Evolutionary conservation across 1,140 invertebrate genomes (phyloP).

Genomic region (Onthophagus taurus): DNA sequence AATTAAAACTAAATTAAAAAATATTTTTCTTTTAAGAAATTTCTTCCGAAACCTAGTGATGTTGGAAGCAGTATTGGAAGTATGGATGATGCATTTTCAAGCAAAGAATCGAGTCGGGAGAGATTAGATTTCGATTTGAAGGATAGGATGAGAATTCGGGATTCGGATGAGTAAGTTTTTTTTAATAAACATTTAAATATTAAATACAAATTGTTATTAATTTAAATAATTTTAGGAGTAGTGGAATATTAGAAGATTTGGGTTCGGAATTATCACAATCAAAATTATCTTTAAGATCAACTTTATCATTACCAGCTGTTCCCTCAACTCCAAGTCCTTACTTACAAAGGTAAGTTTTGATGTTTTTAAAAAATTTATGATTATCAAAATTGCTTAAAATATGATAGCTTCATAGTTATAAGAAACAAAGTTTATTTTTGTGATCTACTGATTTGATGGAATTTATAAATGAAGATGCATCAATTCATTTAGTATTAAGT

Average conservation of each 20-base stretch:
- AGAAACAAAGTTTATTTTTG: neutral
- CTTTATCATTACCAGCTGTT: conserved; percentile 28
- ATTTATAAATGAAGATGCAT: no score
- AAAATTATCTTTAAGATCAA: conserved; percentile 23
- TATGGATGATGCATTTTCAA: conserved; percentile 41
- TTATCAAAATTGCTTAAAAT: no score
- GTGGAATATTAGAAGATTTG: conserved; percentile 48
- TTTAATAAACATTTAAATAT: conserved; percentile 8
- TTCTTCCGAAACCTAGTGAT: conserved; percentile 4
- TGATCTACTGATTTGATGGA: neutral
- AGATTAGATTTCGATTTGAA: conserved; percentile 37
- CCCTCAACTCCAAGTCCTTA: conserved; percentile 7
- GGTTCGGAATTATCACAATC: conserved; percentile 36
- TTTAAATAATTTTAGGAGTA: conserved; percentile 39
- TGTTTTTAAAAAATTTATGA: no score
- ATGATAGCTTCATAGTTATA: neutral
- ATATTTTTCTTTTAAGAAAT: conserved; percentile 4
- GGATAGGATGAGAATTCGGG: conserved; percentile 19
- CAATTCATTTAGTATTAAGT: no score
- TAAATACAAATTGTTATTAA: conserved; percentile 1
- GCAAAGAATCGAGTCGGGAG: conserved; percentile 48
- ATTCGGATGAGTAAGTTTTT: conserved; percentile 36
- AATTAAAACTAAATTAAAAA: no score
- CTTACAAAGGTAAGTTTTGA: no score
- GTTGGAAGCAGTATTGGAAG: conserved; percentile 1